These are phyloP conservation scores for Kuschelorhynchus macadamiae DNA, from an alignment of 2,888 invertebrate species.

Conservation along the genomic window DNA sequence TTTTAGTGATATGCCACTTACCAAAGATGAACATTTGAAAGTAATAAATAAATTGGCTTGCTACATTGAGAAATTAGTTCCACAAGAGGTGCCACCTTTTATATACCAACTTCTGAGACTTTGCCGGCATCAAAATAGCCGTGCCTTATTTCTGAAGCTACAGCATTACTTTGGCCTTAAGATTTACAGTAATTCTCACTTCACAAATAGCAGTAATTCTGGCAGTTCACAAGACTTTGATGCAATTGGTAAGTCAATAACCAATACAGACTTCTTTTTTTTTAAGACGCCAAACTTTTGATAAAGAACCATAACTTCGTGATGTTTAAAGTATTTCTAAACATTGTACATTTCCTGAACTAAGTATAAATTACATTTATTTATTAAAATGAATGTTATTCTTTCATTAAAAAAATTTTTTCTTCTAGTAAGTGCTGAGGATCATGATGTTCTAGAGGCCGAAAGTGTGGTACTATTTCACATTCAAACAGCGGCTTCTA, in stretches of 20 bases:
- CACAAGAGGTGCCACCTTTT: constrained; percentile 77
- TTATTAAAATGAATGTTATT: too few relatives aligned
- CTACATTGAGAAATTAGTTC: constrained; percentile 72
- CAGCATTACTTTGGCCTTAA: constrained; percentile 64
- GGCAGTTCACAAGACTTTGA: constrained; percentile 60
- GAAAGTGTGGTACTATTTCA: constrained; percentile 76
- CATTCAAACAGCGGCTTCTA: constrained; percentile 69
- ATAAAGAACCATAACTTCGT: too few relatives aligned
- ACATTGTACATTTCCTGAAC: too few relatives aligned
- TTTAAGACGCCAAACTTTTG: too few relatives aligned
- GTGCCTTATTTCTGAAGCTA: constrained; percentile 62
- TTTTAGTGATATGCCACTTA: constrained; percentile 73
- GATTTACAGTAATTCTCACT: constrained; percentile 59
- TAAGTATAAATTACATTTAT: too few relatives aligned
- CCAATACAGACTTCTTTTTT: constrained; percentile 4
- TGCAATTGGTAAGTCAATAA: constrained; percentile 60
- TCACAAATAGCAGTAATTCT: constrained; percentile 46
- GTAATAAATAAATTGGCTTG: constrained; percentile 76
- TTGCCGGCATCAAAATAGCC: constrained; percentile 68
- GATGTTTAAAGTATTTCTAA: too few relatives aligned
- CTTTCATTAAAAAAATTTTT: background rate
- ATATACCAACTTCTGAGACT: constrained; percentile 78
- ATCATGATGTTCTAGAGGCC: constrained; percentile 72
- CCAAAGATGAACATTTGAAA: constrained; percentile 73
- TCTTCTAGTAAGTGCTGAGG: constrained; percentile 66